A percentile compares a stretch with the other conserved stretches of the same genome.
phyloP scores from a whole-genome alignment of 2,888 invertebrate genomes.

The Mylabris sibirica region DNA sequence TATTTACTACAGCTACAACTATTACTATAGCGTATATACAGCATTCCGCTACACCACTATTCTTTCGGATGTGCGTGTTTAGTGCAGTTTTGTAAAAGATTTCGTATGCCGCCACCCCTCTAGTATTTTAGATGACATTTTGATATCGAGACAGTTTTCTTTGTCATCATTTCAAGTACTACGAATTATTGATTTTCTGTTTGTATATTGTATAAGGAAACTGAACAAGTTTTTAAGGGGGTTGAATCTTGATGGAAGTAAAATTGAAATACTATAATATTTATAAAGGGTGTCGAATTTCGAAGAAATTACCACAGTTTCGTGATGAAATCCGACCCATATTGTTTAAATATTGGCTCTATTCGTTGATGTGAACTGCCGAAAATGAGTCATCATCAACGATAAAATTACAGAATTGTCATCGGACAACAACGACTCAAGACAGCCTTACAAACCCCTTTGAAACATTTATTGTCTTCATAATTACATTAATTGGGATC shows the following conservation, averaged over 20 bases:
- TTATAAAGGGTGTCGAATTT: conserved; percentile 14
- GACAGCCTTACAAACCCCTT: no score
- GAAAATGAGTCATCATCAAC: background rate
- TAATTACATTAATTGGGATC: background rate
- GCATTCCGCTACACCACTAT: conserved; percentile 39
- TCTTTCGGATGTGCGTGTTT: conserved; percentile 26
- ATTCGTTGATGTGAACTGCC: background rate
- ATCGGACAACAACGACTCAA: no score
- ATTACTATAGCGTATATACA: no score
- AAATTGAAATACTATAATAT: conserved; percentile 44
- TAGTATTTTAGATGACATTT: conserved; percentile 56
- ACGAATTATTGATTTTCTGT: conserved; percentile 39
- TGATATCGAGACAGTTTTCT: conserved; percentile 55
- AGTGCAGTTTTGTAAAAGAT: conserved; percentile 54
- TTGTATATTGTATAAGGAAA: conserved; percentile 25
- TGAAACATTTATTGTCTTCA: no score
- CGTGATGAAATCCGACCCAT: background rate
- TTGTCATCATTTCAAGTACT: conserved; percentile 34
- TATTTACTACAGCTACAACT: conserved; percentile 37
- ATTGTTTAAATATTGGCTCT: background rate
- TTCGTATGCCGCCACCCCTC: conserved; percentile 54
- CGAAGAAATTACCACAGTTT: background rate
- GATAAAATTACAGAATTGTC: no score
- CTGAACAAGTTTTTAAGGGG: conserved; percentile 10
- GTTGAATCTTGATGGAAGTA: conserved; percentile 41